phyloP scores from a whole-genome alignment of 2,797 vertebrate genomes.

The Cuculus canorus region DNA sequence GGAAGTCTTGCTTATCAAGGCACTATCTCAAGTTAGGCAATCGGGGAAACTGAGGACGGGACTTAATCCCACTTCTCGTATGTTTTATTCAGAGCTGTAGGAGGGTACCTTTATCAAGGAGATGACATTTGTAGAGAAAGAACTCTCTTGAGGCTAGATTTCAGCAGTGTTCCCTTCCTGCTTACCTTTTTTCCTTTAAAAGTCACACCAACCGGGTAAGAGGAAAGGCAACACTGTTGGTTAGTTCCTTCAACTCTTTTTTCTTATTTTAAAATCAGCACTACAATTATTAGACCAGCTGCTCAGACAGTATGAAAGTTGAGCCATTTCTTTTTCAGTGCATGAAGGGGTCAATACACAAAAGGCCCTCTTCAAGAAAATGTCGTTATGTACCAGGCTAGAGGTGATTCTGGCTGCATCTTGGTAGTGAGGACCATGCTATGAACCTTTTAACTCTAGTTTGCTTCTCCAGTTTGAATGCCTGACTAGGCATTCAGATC shows the following conservation, averaged over 20 bases:
- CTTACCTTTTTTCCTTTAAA: not conserved
- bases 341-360: not conserved
- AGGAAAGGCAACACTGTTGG: not conserved
- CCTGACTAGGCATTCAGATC: not conserved
- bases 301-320: not conserved
- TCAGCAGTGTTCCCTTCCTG: not conserved
- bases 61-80: not conserved
- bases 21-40: not conserved
- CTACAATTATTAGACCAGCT: not conserved
- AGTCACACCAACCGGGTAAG: not conserved
- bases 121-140: not conserved
- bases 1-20: not conserved
- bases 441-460: not conserved
- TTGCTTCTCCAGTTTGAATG: not conserved
- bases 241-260: not conserved
- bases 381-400: not conserved
- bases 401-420: not conserved
- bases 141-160: not conserved
- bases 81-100: not conserved
- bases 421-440: not conserved
- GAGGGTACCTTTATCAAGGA: not conserved
- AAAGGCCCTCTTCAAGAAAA: not conserved
- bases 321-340: not conserved
- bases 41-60: not conserved
- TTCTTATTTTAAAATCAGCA: not conserved